Percentiles rank a stretch among this genome's conserved stretches.
Conservation (phyloP, 2,797 vertebrate genomes). For the Urophycis tenuis region DNA sequence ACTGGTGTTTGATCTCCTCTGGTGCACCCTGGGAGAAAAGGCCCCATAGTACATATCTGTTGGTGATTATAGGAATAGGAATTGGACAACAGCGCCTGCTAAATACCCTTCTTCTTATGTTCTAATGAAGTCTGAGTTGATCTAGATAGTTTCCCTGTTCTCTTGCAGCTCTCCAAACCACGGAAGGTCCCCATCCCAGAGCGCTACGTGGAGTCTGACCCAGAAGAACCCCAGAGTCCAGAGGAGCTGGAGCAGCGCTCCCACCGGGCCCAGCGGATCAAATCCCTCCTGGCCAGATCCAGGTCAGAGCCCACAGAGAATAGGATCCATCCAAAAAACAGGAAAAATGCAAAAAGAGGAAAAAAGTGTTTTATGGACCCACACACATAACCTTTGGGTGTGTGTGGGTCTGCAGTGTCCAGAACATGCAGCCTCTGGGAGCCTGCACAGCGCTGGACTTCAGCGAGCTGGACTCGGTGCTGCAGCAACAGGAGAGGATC, state of each 20-base stretch:
- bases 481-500: constrained; percentile 88
- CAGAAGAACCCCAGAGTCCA: constrained; percentile 80
- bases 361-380: no score
- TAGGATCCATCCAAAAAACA: no score
- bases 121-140: background rate
- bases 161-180: constrained; percentile 79
- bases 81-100: no score
- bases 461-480: constrained; percentile 75
- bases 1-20: background rate
- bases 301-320: constrained; percentile 63
- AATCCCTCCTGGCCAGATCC: constrained; percentile 81
- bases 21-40: background rate
- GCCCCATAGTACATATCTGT: background rate
- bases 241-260: constrained; percentile 81
- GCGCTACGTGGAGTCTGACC: constrained; percentile 83
- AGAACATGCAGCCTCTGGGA: constrained; percentile 67
- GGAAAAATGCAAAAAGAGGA: no score
- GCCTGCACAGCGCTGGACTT: constrained; percentile 52
- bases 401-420: constrained; percentile 62
- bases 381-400: background rate
- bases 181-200: constrained; percentile 88
- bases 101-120: no score
- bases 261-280: constrained; percentile 83
- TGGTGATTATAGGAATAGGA: background rate
- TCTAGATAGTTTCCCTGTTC: background rate